Base-by-base conservation (phyloP, 2,888 invertebrate genomes). In the Melanostoma mellinum region DNA sequence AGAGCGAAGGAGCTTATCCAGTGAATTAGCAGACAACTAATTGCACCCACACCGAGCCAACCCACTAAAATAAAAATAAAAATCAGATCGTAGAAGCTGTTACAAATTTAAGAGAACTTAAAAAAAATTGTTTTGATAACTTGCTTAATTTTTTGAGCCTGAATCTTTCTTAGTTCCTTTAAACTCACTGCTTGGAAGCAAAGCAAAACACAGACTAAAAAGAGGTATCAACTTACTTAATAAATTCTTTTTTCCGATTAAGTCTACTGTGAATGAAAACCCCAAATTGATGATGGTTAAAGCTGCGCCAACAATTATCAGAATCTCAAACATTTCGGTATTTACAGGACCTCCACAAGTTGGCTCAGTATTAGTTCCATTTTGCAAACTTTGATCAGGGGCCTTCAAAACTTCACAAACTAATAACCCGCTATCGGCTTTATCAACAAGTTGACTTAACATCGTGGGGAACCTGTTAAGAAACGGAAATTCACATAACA, bases 221-320 rank as follows among this genome's bases (percentile, higher is more conserved):
- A 20, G 30, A 8, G 20, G 9, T 30, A 8, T 50, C 30, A 38
- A 71, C 53, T 89, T 89, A 55, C 93, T 87, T 9, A 93, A 89
- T 86, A 93, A 92, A 9, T 88, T 87, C 87, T 93, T 93, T 88
- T 94, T 93, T 5, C 94, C 94, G 0, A 91, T 85, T 4, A 88
- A 85, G 82, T 92, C 91, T 8, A 93, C 93, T 0, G 94, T 89
- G 88, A 93, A 92, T 3, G 94, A 94, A n/a, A 94, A 93, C 40
- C 93, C 86, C 46, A 94, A 88, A 89, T 94, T 94, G 88, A 93
- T 93, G 6, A 94, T 89, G 67, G 94, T 91, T 88, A 94, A 94
- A 5, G 93, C 92, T 0, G 93, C 90, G 0, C 94, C 95, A 87
- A 94, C 93, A 82, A 93, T 92, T 84, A 95, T 92, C 10, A 94